A percentile compares a stretch with the other conserved stretches of the same genome.
Conservation (phyloP, 1,140 invertebrate genomes). For the Trichonephila inaurata region DNA sequence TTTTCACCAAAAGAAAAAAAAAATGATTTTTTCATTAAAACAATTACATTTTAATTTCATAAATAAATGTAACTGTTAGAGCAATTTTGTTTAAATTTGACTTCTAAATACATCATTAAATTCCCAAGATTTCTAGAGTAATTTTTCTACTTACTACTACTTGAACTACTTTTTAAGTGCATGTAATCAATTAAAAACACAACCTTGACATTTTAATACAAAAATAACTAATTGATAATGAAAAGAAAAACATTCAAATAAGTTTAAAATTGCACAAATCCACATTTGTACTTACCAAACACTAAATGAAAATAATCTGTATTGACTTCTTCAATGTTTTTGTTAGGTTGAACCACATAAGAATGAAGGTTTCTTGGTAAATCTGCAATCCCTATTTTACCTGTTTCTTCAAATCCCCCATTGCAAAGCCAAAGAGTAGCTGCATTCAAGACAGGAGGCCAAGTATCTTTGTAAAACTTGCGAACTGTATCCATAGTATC, state of each 20-base stretch:
- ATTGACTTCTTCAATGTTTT: constrained; percentile 61
- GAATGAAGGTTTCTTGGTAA: constrained; percentile 45
- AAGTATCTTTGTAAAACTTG: constrained; percentile 93
- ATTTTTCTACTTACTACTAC: too few relatives aligned
- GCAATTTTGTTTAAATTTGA: too few relatives aligned
- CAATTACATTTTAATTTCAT: too few relatives aligned
- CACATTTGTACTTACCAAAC: constrained; percentile 69
- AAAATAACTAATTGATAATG: neutral
- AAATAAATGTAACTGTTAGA: too few relatives aligned
- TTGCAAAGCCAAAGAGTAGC: constrained; percentile 91
- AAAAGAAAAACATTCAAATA: neutral
- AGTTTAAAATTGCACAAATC: neutral
- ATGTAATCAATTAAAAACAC: too few relatives aligned
- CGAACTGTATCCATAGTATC: constrained; percentile 96
- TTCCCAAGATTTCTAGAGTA: too few relatives aligned
- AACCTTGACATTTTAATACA: too few relatives aligned
- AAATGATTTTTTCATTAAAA: too few relatives aligned
- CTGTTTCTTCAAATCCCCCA: constrained; percentile 82
- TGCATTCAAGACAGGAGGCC: constrained; percentile 97
- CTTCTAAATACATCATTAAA: too few relatives aligned
- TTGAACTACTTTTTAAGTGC: too few relatives aligned
- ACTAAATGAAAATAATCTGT: constrained; percentile 77
- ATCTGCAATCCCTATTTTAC: neutral
- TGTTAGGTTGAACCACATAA: constrained; percentile 52
- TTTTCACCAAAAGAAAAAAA: too few relatives aligned